Conservation (phyloP, 2,888 invertebrate genomes). For the Drosophila vallismaia region DNA sequence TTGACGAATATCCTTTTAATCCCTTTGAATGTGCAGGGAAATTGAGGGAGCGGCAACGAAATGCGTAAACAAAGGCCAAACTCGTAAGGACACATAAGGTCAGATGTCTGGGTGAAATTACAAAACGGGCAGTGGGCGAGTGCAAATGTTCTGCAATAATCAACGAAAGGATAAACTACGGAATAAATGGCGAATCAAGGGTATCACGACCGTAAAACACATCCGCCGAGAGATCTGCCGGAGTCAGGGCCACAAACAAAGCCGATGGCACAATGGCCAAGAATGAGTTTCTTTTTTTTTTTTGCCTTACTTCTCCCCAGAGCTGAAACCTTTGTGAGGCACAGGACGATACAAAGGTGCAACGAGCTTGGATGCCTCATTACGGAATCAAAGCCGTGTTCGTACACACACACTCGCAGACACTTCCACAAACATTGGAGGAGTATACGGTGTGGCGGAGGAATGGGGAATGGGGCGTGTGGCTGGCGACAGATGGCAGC, state of each 20-base stretch:
- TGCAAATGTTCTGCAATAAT: constrained; percentile 75
- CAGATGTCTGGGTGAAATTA: constrained; percentile 70
- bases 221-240: constrained; percentile 56
- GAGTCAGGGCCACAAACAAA: constrained; percentile 47
- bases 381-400: constrained; percentile 74
- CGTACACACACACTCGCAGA: constrained; percentile 38
- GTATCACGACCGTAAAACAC: constrained; percentile 72
- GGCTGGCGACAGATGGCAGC: constrained; percentile 65
- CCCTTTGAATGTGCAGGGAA: constrained; percentile 75
- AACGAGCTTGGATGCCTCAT: constrained; percentile 64
- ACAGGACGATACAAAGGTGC: constrained; percentile 60
- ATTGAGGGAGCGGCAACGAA: constrained; percentile 61
- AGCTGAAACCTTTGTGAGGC: constrained; percentile 5
- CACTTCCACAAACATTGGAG: background rate
- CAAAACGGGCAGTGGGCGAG: constrained; percentile 41
- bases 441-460: background rate
- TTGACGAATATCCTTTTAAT: constrained; percentile 79
- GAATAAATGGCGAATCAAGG: constrained; percentile 78
- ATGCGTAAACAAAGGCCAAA: constrained; percentile 69
- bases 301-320: constrained; percentile 28
- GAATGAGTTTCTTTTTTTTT: constrained; percentile 10
- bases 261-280: constrained; percentile 38
- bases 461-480: constrained; percentile 8
- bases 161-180: constrained; percentile 78
- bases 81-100: constrained; percentile 61